These are phyloP conservation scores for Misgurnus anguillicaudatus DNA, from an alignment of 2,113 vertebrate species.

Conservation along the genomic window DNA sequence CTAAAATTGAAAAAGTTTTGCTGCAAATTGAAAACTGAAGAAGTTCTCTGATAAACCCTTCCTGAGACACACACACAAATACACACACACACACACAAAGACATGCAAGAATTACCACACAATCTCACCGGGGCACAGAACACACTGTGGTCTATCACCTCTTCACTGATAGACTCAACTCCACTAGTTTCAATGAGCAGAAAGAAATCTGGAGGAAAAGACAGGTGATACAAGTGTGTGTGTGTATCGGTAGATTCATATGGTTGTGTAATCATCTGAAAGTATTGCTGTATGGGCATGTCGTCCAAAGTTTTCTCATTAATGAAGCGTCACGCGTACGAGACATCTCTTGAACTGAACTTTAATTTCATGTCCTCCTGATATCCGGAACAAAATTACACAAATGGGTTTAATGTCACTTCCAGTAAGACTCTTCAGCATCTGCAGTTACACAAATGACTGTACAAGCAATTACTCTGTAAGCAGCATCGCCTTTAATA, in stretches of 20 bases:
- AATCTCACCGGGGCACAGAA: not conserved
- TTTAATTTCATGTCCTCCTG: constrained; percentile 2
- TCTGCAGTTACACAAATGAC: constrained; percentile 12
- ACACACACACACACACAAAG: not conserved
- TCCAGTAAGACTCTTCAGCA: not conserved
- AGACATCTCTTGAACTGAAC: not conserved
- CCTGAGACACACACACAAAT: not conserved
- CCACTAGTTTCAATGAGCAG: not conserved
- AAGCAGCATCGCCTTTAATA: not conserved
- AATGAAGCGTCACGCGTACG: not conserved
- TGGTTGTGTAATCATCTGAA: not conserved
- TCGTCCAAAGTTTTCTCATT: not conserved
- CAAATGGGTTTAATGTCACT: not conserved
- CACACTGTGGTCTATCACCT: not conserved
- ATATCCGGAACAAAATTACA: constrained; percentile 4
- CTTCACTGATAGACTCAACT: not conserved
- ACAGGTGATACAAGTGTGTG: not conserved
- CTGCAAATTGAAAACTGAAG: not conserved
- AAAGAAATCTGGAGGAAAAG: not conserved
- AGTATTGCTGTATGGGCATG: not conserved
- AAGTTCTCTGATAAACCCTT: not conserved
- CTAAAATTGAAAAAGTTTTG: not conserved
- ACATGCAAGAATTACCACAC: not conserved
- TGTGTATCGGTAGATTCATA: too few relatives aligned
- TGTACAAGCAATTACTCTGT: constrained; percentile 14